Evolutionary conservation across 2,888 invertebrate genomes (phyloP).

Genomic region (Melanophora roralis): DNA sequence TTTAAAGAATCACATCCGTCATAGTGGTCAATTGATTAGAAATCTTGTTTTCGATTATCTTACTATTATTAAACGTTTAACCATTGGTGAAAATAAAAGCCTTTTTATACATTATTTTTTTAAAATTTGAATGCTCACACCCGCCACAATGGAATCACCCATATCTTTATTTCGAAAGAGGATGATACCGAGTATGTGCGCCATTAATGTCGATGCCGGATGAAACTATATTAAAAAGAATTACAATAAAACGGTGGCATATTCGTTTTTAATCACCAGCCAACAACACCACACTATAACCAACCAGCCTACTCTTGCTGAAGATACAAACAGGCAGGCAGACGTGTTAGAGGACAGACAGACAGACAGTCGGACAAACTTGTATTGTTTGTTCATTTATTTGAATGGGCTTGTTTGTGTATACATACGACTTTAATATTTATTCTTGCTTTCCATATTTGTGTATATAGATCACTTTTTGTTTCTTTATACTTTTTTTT

Average conservation of each 20-base stretch:
- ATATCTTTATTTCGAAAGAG: constrained; percentile 32
- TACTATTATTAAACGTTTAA: too few species aligned
- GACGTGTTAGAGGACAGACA: too few species aligned
- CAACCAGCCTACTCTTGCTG: neutral
- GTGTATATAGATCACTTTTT: neutral
- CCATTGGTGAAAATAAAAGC: too few species aligned
- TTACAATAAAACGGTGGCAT: constrained; percentile 46
- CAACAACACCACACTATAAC: neutral
- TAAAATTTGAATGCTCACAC: too few species aligned
- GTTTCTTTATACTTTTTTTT: constrained; percentile 1
- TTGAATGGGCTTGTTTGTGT: neutral
- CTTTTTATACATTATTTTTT: too few species aligned
- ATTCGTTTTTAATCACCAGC: neutral
- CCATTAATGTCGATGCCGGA: constrained; percentile 41
- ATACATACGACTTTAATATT: neutral
- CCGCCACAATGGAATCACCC: too few species aligned
- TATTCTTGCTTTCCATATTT: neutral
- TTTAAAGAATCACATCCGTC: too few species aligned
- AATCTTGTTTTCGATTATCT: too few species aligned
- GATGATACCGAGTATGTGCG: constrained; percentile 13
- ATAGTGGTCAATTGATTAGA: too few species aligned
- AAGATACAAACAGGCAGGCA: neutral
- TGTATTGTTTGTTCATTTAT: constrained; percentile 1
- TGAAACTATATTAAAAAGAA: constrained; percentile 38
- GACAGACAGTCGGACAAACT: neutral